Conservation (phyloP, 92 coral and sea anemone species). For the Phenganax subtilis region DNA sequence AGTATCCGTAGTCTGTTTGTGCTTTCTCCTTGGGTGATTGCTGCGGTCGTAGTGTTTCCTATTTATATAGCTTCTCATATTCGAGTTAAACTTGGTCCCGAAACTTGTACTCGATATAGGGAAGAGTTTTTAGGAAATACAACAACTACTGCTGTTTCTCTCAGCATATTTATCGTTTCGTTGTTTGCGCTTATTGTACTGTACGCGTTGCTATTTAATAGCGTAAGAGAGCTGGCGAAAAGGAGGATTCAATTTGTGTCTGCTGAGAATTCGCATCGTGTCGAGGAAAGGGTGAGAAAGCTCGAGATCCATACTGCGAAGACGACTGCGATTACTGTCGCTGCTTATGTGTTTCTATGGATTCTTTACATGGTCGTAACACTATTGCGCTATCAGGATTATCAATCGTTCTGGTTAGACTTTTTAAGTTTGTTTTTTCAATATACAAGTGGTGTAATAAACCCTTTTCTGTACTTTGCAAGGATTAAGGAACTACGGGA, state of each 20-base stretch:
- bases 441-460: slow-evolving; percentile 35
- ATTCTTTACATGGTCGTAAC: slow-evolving; percentile 36
- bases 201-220: slow-evolving; percentile 36
- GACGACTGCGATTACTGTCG: slow-evolving; percentile 39
- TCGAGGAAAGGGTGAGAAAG: slow-evolving; percentile 36
- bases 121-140: slow-evolving; percentile 25
- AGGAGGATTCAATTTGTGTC: slow-evolving; percentile 31
- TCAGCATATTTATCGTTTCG: slow-evolving; percentile 30
- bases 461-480: slow-evolving; percentile 28
- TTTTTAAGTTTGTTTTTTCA: slow-evolving; percentile 34
- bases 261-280: slow-evolving; percentile 35
- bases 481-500: slow-evolving; percentile 28
- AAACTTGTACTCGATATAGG: slow-evolving; percentile 27
- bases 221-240: slow-evolving; percentile 29
- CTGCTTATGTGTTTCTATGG: slow-evolving; percentile 35
- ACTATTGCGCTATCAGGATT: slow-evolving; percentile 22
- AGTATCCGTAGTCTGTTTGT: slow-evolving; percentile 20
- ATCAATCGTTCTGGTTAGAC: slow-evolving; percentile 29
- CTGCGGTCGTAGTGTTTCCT: slow-evolving; percentile 34
- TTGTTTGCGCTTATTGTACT: slow-evolving; percentile 29
- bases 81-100: background rate
- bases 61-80: slow-evolving; percentile 26
- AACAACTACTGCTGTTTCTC: slow-evolving; percentile 35
- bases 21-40: slow-evolving; percentile 27
- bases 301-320: slow-evolving; percentile 34